Evolutionary conservation across 1,140 invertebrate species (phyloP).

Genomic region (Sesamia nonagrioides): DNA sequence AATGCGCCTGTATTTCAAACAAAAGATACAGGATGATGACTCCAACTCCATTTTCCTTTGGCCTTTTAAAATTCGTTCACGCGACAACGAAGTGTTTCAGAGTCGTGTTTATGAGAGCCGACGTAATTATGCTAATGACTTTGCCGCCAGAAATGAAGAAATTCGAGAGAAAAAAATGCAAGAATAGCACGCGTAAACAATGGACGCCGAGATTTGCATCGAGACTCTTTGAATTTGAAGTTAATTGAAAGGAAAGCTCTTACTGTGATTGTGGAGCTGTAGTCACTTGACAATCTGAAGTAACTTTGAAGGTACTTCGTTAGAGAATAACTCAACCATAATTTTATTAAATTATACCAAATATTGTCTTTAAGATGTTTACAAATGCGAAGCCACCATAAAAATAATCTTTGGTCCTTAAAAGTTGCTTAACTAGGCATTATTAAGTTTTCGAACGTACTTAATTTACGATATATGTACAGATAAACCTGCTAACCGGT

Average conservation of each 20-base stretch:
- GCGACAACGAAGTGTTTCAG: conserved; percentile 37
- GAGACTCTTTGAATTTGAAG: conserved; percentile 21
- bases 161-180: conserved; percentile 35
- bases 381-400: too few species aligned
- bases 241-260: conserved; percentile 30
- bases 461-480: not conserved
- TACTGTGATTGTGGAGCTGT: not conserved
- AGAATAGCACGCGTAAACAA: conserved; percentile 45
- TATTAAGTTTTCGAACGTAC: too few species aligned
- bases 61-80: conserved; percentile 40
- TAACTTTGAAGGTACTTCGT: not conserved
- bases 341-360: not conserved
- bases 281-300: not conserved
- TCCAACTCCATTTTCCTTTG: conserved; percentile 39
- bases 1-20: conserved; percentile 11
- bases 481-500: conserved; percentile 26
- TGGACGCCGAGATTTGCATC: conserved; percentile 42
- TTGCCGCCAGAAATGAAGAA: conserved; percentile 36
- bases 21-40: conserved; percentile 36
- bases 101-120: conserved; percentile 45
- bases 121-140: conserved; percentile 57
- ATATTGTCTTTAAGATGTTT: too few species aligned
- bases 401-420: too few species aligned
- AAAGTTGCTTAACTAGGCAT: too few species aligned
- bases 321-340: not conserved